A percentile compares a stretch with the other conserved stretches of the same genome.
Conservation (phyloP, 2,888 invertebrate species). For the Mimumesa dahlbomi region DNA sequence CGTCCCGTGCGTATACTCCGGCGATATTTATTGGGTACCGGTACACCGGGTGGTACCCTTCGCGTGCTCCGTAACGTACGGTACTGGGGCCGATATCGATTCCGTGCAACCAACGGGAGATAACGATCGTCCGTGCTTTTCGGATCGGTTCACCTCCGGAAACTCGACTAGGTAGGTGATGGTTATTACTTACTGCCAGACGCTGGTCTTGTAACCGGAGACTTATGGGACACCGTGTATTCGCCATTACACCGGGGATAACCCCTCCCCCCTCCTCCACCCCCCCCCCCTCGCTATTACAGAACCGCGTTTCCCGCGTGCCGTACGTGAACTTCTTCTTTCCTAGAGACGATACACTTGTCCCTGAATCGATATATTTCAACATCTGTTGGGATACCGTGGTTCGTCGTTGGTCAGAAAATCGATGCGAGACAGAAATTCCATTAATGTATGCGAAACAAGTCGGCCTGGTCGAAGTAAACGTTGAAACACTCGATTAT, state of each 20-base stretch:
- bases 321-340: background rate
- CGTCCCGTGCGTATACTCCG: slow-evolving; percentile 35
- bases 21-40: slow-evolving; percentile 61
- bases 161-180: slow-evolving; percentile 55
- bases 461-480: too few relatives aligned
- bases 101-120: slow-evolving; percentile 49
- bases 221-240: slow-evolving; percentile 59
- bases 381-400: background rate
- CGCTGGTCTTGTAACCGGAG: slow-evolving; percentile 53
- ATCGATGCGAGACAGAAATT: too few relatives aligned
- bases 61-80: slow-evolving; percentile 55
- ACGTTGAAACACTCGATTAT: too few relatives aligned
- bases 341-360: slow-evolving; percentile 43
- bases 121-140: slow-evolving; percentile 57
- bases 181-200: slow-evolving; percentile 59
- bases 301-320: slow-evolving; percentile 1
- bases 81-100: slow-evolving; percentile 54
- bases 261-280: too few relatives aligned
- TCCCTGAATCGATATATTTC: slow-evolving; percentile 17
- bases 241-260: slow-evolving; percentile 43
- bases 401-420: too few relatives aligned
- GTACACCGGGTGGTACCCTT: slow-evolving; percentile 53
- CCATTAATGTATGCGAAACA: too few relatives aligned
- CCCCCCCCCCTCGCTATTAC: too few relatives aligned
- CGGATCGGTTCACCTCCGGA: slow-evolving; percentile 45